Evolutionary conservation across 2,888 invertebrate species (phyloP).

Genomic region (Pyrgus malvae): DNA sequence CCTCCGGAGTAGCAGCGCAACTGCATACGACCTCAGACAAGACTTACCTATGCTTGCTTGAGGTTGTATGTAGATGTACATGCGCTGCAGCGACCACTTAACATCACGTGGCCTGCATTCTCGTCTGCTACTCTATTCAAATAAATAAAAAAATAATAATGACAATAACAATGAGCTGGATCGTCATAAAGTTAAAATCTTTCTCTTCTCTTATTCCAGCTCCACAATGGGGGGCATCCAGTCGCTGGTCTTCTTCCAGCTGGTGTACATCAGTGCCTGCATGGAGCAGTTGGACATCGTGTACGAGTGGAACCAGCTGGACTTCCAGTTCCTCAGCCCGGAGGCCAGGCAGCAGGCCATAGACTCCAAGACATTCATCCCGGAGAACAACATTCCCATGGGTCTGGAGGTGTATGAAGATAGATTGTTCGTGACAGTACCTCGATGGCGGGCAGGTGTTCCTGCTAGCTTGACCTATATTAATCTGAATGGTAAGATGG

Average conservation of each 20-base stretch:
- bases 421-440: constrained; percentile 87
- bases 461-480: constrained; percentile 89
- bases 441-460: constrained; percentile 88
- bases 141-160: too few species aligned
- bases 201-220: constrained; percentile 40
- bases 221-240: constrained; percentile 58
- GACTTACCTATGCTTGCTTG: too few species aligned
- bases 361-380: constrained; percentile 82
- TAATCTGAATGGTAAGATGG: constrained; percentile 83
- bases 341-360: constrained; percentile 83
- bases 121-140: too few species aligned
- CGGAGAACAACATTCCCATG: constrained; percentile 87
- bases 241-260: constrained; percentile 59
- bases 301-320: constrained; percentile 88
- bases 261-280: constrained; percentile 61
- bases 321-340: constrained; percentile 84
- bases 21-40: too few species aligned
- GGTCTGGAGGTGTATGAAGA: constrained; percentile 87
- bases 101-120: too few species aligned
- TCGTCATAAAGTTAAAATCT: not conserved
- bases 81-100: too few species aligned
- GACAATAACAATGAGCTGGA: too few species aligned
- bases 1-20: too few species aligned
- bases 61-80: too few species aligned
- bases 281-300: constrained; percentile 86